Evolutionary conservation across 2,888 invertebrate genomes (phyloP).

Genomic region (Invenusta paracnida): DNA sequence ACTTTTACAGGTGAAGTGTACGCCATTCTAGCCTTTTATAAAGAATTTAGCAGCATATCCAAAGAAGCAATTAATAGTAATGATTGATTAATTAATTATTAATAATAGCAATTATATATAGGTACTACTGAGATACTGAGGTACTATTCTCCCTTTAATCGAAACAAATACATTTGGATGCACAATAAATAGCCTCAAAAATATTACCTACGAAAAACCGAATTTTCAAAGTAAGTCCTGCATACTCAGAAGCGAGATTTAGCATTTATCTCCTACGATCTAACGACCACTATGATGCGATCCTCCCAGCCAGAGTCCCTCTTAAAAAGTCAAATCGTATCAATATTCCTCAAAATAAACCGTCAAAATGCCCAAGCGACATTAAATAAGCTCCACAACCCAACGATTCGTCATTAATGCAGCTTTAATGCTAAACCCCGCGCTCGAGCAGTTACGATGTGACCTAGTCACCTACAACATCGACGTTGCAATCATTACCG

Average conservation of each 20-base stretch:
- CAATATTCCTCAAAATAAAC: background rate
- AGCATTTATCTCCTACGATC: background rate
- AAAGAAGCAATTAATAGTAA: background rate
- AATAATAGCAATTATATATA: background rate
- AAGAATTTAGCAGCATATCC: no score
- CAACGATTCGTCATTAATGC: background rate
- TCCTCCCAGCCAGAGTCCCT: background rate
- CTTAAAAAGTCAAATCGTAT: background rate
- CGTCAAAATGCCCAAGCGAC: background rate
- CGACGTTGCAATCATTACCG: slow-evolving; percentile 1
- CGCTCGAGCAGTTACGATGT: slow-evolving; percentile 13
- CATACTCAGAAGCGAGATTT: no score
- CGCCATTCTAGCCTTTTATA: no score
- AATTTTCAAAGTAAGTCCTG: background rate
- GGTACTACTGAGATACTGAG: background rate
- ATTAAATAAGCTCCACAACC: background rate
- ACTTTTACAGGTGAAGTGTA: no score
- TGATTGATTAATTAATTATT: no score
- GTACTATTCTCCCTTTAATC: background rate
- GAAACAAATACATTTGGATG: background rate
- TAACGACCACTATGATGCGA: background rate
- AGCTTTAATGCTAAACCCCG: background rate
- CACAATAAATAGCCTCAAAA: background rate
- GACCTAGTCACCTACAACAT: slow-evolving; percentile 21
- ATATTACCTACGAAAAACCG: background rate